Conservation (phyloP, 2,888 invertebrate species). For the Plebejus anna region DNA sequence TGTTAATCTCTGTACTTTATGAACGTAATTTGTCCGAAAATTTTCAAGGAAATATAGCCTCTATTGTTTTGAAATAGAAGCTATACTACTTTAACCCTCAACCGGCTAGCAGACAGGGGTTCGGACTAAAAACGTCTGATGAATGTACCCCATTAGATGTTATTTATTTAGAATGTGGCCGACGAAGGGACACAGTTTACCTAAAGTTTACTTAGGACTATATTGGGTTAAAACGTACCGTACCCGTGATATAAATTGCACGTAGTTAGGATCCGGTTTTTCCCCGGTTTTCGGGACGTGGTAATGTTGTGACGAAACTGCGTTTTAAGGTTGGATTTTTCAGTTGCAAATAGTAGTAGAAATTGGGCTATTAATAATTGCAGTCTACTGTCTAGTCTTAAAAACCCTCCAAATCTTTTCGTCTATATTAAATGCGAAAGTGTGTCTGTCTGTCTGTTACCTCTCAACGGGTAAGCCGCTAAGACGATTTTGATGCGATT, state of each 20-base stretch:
- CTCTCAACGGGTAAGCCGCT: too few species aligned
- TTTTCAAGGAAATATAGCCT: constrained; percentile 41
- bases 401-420: too few species aligned
- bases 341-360: background rate
- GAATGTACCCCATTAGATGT: constrained; percentile 81
- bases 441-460: too few species aligned
- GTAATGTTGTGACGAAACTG: constrained; percentile 39
- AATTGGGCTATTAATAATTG: background rate
- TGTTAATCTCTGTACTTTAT: constrained; percentile 68
- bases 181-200: constrained; percentile 73
- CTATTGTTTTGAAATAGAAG: constrained; percentile 41
- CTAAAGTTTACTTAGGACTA: constrained; percentile 78
- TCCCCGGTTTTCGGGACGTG: constrained; percentile 52
- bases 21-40: constrained; percentile 61
- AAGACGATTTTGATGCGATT: too few species aligned
- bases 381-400: background rate
- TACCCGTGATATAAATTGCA: constrained; percentile 65
- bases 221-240: constrained; percentile 68
- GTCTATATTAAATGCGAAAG: too few species aligned
- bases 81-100: constrained; percentile 45
- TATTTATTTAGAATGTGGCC: constrained; percentile 81
- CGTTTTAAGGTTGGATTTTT: constrained; percentile 37
- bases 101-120: constrained; percentile 61
- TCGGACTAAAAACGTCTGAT: constrained; percentile 79
- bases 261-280: constrained; percentile 74